These are phyloP conservation scores for Stegodyphus dumicola DNA, from an alignment of 1,140 invertebrate species.

Conservation along the genomic window DNA sequence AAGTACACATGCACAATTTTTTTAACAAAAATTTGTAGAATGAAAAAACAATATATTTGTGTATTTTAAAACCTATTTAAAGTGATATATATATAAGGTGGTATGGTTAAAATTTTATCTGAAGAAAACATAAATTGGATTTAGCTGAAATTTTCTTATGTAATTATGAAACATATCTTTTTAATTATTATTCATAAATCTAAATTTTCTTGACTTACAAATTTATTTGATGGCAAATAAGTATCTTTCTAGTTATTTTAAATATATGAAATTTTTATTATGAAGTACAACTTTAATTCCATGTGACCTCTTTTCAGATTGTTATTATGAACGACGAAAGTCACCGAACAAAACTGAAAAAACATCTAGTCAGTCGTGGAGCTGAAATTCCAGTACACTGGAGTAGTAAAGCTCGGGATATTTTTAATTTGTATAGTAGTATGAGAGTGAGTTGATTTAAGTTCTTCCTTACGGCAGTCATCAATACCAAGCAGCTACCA, in stretches of 20 bases:
- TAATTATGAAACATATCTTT: no score
- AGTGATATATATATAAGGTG: background rate
- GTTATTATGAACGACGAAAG: constrained; percentile 47
- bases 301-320: constrained; percentile 20
- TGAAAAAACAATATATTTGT: no score
- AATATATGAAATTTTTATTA: background rate
- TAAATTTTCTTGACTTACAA: background rate
- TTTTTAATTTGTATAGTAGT: constrained; percentile 51
- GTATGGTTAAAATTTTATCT: background rate
- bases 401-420: constrained; percentile 35
- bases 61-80: background rate
- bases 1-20: background rate
- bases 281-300: no score
- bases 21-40: background rate
- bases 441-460: constrained; percentile 46
- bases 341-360: constrained; percentile 51
- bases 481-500: constrained; percentile 51
- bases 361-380: constrained; percentile 57
- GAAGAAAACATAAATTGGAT: background rate
- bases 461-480: constrained; percentile 41
- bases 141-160: background rate
- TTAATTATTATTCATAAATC: background rate
- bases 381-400: constrained; percentile 51
- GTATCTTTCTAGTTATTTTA: background rate
- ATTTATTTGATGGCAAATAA: background rate